Evolutionary conservation across 1,140 invertebrate genomes (phyloP).

Genomic region (Acarapis woodi): DNA sequence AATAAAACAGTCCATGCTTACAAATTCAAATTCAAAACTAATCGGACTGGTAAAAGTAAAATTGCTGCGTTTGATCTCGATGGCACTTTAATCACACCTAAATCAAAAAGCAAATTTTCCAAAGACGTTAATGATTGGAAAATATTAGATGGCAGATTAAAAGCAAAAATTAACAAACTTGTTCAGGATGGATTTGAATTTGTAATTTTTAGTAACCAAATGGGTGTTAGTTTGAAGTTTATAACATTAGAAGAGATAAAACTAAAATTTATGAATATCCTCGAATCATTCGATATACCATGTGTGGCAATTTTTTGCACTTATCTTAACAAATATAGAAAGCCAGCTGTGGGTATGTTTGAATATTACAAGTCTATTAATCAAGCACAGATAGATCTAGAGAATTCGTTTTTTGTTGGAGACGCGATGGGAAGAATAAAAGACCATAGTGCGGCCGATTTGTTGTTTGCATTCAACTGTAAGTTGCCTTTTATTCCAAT

Average conservation of each 20-base stretch:
- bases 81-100: slow-evolving; percentile 9
- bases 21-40: slow-evolving; percentile 4
- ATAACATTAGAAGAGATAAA: slow-evolving; percentile 6
- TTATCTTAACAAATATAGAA: slow-evolving; percentile 8
- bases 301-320: slow-evolving; percentile 8
- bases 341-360: slow-evolving; percentile 10
- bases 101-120: slow-evolving; percentile 8
- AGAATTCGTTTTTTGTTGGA: slow-evolving; percentile 11
- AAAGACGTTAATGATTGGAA: slow-evolving; percentile 10
- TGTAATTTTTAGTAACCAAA: slow-evolving; percentile 12
- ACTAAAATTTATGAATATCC: slow-evolving; percentile 4
- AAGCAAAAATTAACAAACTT: too few species aligned
- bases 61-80: slow-evolving; percentile 12
- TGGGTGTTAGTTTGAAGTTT: slow-evolving; percentile 7
- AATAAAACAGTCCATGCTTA: slow-evolving; percentile 4
- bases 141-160: not conserved
- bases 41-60: not conserved
- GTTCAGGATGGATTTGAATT: slow-evolving; percentile 4
- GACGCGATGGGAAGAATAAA: slow-evolving; percentile 10
- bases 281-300: slow-evolving; percentile 5
- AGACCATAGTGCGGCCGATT: slow-evolving; percentile 10
- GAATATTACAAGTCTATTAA: slow-evolving; percentile 2
- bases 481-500: slow-evolving; percentile 9
- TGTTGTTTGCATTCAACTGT: slow-evolving; percentile 10
- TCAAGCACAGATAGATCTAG: slow-evolving; percentile 5